Evolutionary conservation across 2,888 invertebrate species (phyloP).

Genomic region (Tiliacea aurago): DNA sequence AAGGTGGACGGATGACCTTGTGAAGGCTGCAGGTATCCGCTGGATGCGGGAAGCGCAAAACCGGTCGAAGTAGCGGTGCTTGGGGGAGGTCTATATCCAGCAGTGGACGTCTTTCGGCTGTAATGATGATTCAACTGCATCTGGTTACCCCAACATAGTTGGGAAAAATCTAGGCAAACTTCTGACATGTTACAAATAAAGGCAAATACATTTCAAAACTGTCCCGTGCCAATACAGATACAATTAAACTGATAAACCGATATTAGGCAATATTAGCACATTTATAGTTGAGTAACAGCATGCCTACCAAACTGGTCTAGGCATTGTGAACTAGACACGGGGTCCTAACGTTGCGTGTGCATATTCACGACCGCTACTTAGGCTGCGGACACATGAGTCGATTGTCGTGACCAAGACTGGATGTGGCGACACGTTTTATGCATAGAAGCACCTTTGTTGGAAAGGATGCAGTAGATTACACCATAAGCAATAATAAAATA

Average conservation of each 20-base stretch:
- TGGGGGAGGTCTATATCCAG: too few relatives aligned
- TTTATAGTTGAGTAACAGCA: conserved; percentile 63
- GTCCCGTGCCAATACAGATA: conserved; percentile 27
- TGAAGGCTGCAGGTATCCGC: too few relatives aligned
- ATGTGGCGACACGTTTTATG: conserved; percentile 16
- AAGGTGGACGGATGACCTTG: too few relatives aligned
- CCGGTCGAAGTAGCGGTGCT: too few relatives aligned
- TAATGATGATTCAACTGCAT: too few relatives aligned
- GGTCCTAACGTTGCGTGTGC: conserved; percentile 72
- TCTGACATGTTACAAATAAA: too few relatives aligned
- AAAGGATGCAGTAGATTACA: conserved; percentile 31
- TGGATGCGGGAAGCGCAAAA: too few relatives aligned
- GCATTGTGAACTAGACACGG: conserved; percentile 70
- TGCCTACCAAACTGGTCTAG: conserved; percentile 67
- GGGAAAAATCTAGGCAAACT: too few relatives aligned
- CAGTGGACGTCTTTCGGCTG: too few relatives aligned
- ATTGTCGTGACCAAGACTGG: conserved; percentile 37
- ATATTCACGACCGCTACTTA: conserved; percentile 63
- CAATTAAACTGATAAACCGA: conserved; percentile 48
- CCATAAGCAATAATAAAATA: background rate
- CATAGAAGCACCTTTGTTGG: background rate
- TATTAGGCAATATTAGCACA: conserved; percentile 61
- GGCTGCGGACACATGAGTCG: conserved; percentile 20
- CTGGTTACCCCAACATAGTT: too few relatives aligned
- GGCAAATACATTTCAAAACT: conserved; percentile 25